Conservation (phyloP, 2,888 invertebrate species). For the Aricia artaxerxes region DNA sequence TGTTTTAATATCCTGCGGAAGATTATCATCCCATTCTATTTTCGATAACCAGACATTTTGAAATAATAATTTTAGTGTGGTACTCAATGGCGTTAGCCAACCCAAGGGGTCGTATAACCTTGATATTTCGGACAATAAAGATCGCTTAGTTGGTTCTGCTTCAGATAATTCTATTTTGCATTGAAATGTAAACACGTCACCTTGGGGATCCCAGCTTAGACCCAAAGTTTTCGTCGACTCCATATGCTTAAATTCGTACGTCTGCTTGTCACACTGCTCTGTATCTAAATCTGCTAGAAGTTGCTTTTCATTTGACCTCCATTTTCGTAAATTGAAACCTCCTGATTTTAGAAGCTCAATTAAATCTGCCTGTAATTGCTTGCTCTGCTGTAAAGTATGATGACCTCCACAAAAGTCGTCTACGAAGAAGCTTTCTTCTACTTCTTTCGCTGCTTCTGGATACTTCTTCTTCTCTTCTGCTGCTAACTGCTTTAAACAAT, state of each 20-base stretch:
- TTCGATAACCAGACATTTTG: background rate
- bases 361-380: background rate
- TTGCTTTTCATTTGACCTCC: too few relatives aligned
- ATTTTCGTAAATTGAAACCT: too few relatives aligned
- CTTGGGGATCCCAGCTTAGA: constrained; percentile 32
- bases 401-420: constrained; percentile 29
- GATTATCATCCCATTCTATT: constrained; percentile 7
- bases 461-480: constrained; percentile 26
- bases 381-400: constrained; percentile 14
- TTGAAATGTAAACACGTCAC: background rate
- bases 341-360: too few relatives aligned
- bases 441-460: constrained; percentile 32
- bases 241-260: constrained; percentile 26
- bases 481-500: background rate
- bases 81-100: background rate
- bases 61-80: background rate
- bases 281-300: too few relatives aligned
- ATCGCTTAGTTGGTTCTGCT: background rate
- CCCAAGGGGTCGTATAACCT: background rate
- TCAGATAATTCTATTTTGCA: background rate
- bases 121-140: constrained; percentile 16
- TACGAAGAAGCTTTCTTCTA: constrained; percentile 32
- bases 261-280: background rate
- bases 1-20: background rate
- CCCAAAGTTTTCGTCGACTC: constrained; percentile 36